Conservation (phyloP, 2,888 invertebrate genomes). For the Parnassius orleans region DNA sequence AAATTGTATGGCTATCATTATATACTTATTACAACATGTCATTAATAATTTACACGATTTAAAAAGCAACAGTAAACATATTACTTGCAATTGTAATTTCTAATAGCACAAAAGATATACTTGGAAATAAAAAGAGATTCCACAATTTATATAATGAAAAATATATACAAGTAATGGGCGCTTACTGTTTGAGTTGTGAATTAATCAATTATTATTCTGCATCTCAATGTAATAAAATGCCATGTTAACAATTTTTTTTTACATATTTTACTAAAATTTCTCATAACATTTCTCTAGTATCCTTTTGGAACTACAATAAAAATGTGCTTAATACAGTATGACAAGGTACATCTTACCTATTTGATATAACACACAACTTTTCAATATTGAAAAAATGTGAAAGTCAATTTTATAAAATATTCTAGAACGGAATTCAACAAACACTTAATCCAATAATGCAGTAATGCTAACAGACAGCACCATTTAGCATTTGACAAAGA, state of each 20-base stretch:
- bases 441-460: conserved; percentile 14
- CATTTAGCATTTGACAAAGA: conserved; percentile 42
- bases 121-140: conserved; percentile 76
- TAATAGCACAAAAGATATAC: conserved; percentile 69
- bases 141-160: conserved; percentile 70
- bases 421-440: conserved; percentile 14
- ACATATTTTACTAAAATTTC: conserved; percentile 23
- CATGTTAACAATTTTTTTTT: conserved; percentile 26
- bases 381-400: conserved; percentile 16
- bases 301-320: conserved; percentile 20
- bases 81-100: conserved; percentile 67
- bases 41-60: conserved; percentile 78
- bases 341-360: neutral
- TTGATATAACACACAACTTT: neutral
- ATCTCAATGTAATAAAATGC: conserved; percentile 19
- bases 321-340: conserved; percentile 16
- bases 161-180: conserved; percentile 67
- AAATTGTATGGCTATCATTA: conserved; percentile 78
- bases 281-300: conserved; percentile 25
- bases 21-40: conserved; percentile 78
- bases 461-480: conserved; percentile 44
- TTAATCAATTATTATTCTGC: conserved; percentile 48
- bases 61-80: conserved; percentile 76
- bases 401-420: conserved; percentile 17
- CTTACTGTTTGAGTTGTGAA: conserved; percentile 49